Conservation (phyloP, 92 coral and sea anemone genomes). For the Nematostella vectensis region DNA sequence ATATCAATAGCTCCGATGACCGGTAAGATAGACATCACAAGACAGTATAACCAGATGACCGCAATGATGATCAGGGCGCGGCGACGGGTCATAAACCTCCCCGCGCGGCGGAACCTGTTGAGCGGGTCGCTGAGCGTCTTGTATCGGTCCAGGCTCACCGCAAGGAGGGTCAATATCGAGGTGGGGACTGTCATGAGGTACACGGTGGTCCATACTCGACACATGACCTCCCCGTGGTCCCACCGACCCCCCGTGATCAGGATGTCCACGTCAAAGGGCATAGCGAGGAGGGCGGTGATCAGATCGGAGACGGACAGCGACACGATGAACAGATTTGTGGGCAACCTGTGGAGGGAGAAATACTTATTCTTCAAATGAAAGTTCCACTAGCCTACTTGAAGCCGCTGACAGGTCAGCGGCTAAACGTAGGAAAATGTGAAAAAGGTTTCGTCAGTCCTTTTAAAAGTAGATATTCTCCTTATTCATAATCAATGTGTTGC, state of each 20-base stretch:
- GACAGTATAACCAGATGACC: conserved; percentile 52
- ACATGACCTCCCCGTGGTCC: conserved; percentile 48
- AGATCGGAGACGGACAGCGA: conserved; percentile 53
- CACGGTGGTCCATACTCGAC: conserved; percentile 42
- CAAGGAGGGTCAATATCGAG: conserved; percentile 60
- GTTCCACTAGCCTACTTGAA: neutral
- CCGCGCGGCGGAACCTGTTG: conserved; percentile 34
- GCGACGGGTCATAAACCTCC: conserved; percentile 51
- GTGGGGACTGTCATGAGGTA: conserved; percentile 46
- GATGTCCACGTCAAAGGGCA: conserved; percentile 65
- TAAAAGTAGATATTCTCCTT: too few species aligned
- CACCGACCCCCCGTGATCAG: conserved; percentile 40
- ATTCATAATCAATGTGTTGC: too few species aligned
- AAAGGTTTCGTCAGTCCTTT: too few species aligned
- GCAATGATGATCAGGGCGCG: conserved; percentile 29
- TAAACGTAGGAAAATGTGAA: neutral
- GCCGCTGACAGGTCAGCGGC: neutral
- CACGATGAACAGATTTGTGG: conserved; percentile 41
- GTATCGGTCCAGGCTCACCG: conserved; percentile 71
- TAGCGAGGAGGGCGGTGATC: conserved; percentile 26
- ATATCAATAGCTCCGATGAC: conserved; percentile 29
- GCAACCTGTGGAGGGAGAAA: neutral
- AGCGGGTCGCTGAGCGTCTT: conserved; percentile 67
- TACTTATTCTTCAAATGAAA: neutral
- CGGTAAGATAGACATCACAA: conserved; percentile 39